Conservation (phyloP, 2,888 invertebrate genomes). For the Acleris cristana region DNA sequence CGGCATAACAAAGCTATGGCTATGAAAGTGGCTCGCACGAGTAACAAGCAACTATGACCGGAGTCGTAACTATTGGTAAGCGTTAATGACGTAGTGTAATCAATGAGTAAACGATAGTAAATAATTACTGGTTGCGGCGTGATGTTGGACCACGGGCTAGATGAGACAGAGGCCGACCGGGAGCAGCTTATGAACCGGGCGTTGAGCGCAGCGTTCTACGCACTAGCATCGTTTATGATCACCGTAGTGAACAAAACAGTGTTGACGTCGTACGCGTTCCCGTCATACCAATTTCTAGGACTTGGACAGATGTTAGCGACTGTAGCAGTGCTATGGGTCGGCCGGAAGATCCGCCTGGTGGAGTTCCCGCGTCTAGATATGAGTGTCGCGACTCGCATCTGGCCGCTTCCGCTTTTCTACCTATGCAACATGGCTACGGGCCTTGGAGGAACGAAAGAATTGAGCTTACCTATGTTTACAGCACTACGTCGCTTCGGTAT, state of each 20-base stretch:
- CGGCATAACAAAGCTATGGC: conserved; percentile 42
- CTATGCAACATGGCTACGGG: conserved; percentile 98
- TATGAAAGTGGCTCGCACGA: conserved; percentile 48
- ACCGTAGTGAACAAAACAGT: conserved; percentile 98
- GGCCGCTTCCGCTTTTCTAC: conserved; percentile 97
- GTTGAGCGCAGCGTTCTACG: conserved; percentile 94
- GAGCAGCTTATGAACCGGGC: conserved; percentile 80
- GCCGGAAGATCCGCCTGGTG: conserved; percentile 88
- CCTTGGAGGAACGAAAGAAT: conserved; percentile 97
- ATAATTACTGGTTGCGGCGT: conserved; percentile 46
- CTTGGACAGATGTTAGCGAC: conserved; percentile 97
- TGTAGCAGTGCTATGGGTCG: conserved; percentile 89
- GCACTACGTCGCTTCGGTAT: conserved; percentile 98
- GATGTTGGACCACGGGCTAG: conserved; percentile 51
- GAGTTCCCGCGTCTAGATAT: conserved; percentile 90
- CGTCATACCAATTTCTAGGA: conserved; percentile 95
- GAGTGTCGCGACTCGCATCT: conserved; percentile 90
- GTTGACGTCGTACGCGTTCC: conserved; percentile 95
- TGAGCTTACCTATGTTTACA: conserved; percentile 98
- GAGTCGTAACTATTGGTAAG: conserved; percentile 53
- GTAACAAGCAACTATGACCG: conserved; percentile 47
- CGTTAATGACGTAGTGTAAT: conserved; percentile 49
- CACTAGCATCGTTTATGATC: conserved; percentile 95
- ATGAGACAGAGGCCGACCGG: conserved; percentile 67
- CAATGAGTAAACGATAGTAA: conserved; percentile 48